phyloP scores from a whole-genome alignment of 2,797 vertebrate genomes.

The Lithobates sylvaticus region DNA sequence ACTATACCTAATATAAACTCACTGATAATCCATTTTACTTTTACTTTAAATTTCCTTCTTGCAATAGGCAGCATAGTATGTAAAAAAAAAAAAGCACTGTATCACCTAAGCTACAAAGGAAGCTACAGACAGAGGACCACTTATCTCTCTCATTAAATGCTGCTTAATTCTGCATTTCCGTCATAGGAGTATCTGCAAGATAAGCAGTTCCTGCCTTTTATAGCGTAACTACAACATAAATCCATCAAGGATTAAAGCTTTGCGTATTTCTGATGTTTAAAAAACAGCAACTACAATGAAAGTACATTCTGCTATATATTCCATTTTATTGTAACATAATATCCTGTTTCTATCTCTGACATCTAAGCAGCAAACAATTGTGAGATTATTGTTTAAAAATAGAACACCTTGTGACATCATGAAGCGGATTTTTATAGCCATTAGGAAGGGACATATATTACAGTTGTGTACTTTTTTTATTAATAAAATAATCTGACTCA shows the following conservation, averaged over 20 bases:
- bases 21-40: not conserved
- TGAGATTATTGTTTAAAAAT: slow-evolving; percentile 24
- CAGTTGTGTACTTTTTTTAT: slow-evolving; percentile 23
- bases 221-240: slow-evolving; percentile 51
- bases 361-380: slow-evolving; percentile 3
- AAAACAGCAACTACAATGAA: not conserved
- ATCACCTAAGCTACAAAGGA: slow-evolving; percentile 59
- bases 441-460: not conserved
- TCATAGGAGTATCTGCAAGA: slow-evolving; percentile 59
- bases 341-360: slow-evolving; percentile 42
- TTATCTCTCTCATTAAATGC: slow-evolving; percentile 60
- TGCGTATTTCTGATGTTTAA: slow-evolving; percentile 45
- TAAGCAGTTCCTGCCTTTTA: slow-evolving; percentile 60
- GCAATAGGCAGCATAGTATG: slow-evolving; percentile 32
- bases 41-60: not conserved
- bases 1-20: no score
- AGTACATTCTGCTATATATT: not conserved
- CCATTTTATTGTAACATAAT: slow-evolving; percentile 45
- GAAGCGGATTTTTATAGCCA: not conserved
- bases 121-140: slow-evolving; percentile 41
- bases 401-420: not conserved
- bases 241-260: slow-evolving; percentile 44
- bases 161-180: slow-evolving; percentile 61
- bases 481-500: slow-evolving; percentile 2
- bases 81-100: not conserved